Conservation (phyloP, 2,113 vertebrate genomes). For the Egretta garzetta region DNA sequence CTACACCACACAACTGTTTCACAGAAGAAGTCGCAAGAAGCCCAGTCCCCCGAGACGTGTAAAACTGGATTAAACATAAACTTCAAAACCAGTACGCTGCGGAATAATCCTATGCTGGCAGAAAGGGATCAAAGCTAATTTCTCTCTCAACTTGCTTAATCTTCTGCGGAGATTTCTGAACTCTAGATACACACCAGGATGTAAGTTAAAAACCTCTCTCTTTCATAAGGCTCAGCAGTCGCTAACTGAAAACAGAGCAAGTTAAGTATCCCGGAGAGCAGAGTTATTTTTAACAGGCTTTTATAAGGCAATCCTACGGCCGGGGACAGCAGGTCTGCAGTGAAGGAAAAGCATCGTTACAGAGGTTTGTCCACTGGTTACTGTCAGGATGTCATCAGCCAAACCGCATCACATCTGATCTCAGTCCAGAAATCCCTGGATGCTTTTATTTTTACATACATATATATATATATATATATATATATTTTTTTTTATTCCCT, state of each 20-base stretch:
- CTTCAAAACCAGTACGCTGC: neutral
- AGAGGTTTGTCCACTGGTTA: neutral
- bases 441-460: neutral
- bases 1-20: neutral
- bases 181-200: neutral
- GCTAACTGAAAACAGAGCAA: neutral
- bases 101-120: slow-evolving; percentile 39
- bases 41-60: neutral
- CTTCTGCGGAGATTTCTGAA: neutral
- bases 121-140: slow-evolving; percentile 46
- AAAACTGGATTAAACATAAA: slow-evolving; percentile 41
- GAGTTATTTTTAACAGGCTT: neutral
- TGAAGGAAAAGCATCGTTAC: neutral
- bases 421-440: neutral
- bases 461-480: no score
- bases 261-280: neutral
- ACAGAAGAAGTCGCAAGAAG: neutral
- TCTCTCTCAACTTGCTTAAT: neutral
- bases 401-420: neutral
- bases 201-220: neutral
- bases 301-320: neutral
- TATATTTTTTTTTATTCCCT: neutral
- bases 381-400: neutral
- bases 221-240: neutral
- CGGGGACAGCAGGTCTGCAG: neutral